Evolutionary conservation across 2,113 vertebrate species (phyloP).

Genomic region (Pavo muticus): DNA sequence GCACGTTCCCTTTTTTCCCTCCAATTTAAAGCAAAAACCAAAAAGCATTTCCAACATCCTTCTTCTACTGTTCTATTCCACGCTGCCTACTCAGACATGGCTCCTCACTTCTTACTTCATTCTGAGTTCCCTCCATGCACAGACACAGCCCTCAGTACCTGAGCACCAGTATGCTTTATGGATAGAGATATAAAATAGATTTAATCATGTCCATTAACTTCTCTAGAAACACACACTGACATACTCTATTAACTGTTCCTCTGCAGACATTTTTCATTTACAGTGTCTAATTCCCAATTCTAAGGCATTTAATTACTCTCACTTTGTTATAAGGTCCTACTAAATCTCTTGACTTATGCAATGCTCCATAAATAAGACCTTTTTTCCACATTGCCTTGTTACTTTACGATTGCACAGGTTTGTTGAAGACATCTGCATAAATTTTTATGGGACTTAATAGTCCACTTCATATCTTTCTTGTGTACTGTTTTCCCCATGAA

Average conservation of each 20-base stretch:
- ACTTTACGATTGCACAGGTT: background rate
- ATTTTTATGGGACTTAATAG: constrained; percentile 27
- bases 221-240: constrained; percentile 5
- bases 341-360: constrained; percentile 57
- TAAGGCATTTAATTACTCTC: constrained; percentile 49
- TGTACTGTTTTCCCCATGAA: background rate
- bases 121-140: background rate
- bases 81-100: background rate
- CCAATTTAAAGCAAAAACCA: background rate
- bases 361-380: constrained; percentile 39
- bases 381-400: background rate
- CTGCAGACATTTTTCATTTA: constrained; percentile 25
- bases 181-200: constrained; percentile 15
- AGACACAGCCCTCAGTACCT: background rate
- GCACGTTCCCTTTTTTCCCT: background rate
- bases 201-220: constrained; percentile 4
- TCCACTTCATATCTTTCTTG: background rate
- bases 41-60: background rate
- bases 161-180: background rate
- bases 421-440: constrained; percentile 17
- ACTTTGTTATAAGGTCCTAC: constrained; percentile 26
- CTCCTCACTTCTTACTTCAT: background rate
- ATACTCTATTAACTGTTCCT: constrained; percentile 42
- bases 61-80: background rate
- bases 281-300: background rate